phyloP scores from a whole-genome alignment of 2,797 vertebrate species.

The Chrysocyon brachyurus region DNA sequence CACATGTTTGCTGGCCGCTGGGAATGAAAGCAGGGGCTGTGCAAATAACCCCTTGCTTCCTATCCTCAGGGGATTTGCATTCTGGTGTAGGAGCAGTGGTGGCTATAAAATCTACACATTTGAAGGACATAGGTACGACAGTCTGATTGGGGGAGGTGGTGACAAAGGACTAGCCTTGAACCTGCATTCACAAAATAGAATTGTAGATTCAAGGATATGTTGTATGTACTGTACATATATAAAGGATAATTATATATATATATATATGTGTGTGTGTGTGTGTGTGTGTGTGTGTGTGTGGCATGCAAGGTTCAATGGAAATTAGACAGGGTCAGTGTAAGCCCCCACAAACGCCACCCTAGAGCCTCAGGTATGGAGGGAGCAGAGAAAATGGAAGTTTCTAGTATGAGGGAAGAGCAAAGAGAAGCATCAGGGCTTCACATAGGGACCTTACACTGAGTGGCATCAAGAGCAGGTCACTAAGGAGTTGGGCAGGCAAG shows the following conservation, averaged over 20 bases:
- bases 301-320: neutral
- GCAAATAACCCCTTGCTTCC: rapidly evolving
- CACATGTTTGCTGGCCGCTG: neutral
- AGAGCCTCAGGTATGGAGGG: neutral
- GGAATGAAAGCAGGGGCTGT: neutral
- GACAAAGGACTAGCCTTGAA: neutral
- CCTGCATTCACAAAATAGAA: neutral
- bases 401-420: neutral
- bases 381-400: neutral
- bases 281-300: neutral
- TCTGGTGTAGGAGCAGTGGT: neutral
- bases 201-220: neutral
- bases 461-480: neutral
- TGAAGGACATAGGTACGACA: neutral
- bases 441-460: neutral
- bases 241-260: too few species aligned
- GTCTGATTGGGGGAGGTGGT: neutral
- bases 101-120: neutral
- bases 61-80: too few species aligned
- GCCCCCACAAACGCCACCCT: neutral
- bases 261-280: too few species aligned
- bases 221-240: neutral
- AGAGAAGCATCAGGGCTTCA: neutral
- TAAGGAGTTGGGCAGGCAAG: neutral
- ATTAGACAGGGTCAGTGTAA: neutral